Percentiles rank a stretch among this genome's conserved stretches.
These are phyloP conservation scores for Typhlomys cinereus DNA, from an alignment of 2,113 vertebrate genomes.

Conservation along the genomic window DNA sequence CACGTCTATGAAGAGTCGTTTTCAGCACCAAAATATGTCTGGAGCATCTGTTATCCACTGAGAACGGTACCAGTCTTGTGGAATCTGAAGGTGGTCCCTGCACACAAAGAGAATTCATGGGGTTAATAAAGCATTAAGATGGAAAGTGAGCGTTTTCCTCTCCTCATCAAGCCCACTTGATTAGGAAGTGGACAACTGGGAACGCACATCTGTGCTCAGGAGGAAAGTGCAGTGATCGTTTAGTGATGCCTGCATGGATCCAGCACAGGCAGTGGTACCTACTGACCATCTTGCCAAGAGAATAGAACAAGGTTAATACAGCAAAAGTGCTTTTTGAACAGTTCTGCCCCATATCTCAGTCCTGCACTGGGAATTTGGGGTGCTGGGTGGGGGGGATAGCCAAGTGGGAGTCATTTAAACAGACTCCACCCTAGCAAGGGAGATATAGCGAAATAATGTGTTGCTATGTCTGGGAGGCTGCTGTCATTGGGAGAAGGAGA, in stretches of 20 bases:
- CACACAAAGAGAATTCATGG: not conserved
- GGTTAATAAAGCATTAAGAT: not conserved
- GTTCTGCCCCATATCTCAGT: not conserved
- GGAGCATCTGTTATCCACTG: not conserved
- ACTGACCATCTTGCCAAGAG: not conserved
- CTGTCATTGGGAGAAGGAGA: not conserved
- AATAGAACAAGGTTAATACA: not conserved
- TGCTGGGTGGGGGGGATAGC: fast-evolving
- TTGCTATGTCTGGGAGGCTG: not conserved
- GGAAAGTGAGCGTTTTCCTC: not conserved
- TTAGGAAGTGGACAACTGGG: not conserved
- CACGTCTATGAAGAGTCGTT: not conserved
- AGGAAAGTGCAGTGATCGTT: not conserved
- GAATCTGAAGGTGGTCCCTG: not conserved
- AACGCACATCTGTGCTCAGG: not conserved
- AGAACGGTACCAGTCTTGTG: not conserved
- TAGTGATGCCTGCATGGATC: not conserved
- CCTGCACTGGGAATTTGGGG: not conserved
- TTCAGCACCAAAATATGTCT: not conserved
- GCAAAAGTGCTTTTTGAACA: not conserved
- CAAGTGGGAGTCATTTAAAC: not conserved
- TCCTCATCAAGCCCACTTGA: not conserved
- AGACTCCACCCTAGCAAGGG: not conserved
- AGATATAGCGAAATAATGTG: not conserved
- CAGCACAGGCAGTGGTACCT: not conserved